Evolutionary conservation across 1,140 invertebrate species (phyloP).

Genomic region (Pogonus chalceus): DNA sequence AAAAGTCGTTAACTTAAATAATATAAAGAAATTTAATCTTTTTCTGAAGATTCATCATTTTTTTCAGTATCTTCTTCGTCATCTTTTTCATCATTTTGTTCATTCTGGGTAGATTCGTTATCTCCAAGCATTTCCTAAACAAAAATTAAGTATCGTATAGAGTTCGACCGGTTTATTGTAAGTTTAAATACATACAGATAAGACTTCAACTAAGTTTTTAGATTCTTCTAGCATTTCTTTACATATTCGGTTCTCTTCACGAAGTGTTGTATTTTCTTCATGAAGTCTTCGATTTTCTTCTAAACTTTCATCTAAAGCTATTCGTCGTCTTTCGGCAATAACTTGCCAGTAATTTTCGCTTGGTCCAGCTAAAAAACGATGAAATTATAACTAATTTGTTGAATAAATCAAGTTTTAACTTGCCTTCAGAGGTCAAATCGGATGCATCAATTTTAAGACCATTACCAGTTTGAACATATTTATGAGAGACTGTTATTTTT

Average conservation of each 20-base stretch:
- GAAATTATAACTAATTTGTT: constrained; percentile 8
- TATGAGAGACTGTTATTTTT: constrained; percentile 38
- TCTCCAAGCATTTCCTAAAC: no score
- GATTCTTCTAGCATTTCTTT: constrained; percentile 59
- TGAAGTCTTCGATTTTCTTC: constrained; percentile 49
- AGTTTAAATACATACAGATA: constrained; percentile 54
- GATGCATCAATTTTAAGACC: constrained; percentile 41
- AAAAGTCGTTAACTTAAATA: no score
- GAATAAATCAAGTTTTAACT: constrained; percentile 6
- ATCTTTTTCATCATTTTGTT: no score
- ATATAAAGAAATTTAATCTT: no score
- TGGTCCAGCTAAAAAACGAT: constrained; percentile 35
- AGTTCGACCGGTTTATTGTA: no score
- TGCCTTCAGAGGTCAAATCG: constrained; percentile 50
- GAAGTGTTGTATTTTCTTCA: constrained; percentile 43
- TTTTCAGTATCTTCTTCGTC: no score
- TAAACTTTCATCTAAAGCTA: constrained; percentile 51
- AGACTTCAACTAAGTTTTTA: constrained; percentile 50
- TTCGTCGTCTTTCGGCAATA: constrained; percentile 51
- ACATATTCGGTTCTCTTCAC: constrained; percentile 50
- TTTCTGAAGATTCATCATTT: no score
- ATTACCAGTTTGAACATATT: constrained; percentile 44
- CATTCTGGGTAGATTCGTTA: no score
- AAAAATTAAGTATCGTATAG: no score
- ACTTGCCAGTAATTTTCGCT: constrained; percentile 59